These are phyloP conservation scores for Hemiprocne comata DNA, from an alignment of 2,113 vertebrate species.

Conservation along the genomic window DNA sequence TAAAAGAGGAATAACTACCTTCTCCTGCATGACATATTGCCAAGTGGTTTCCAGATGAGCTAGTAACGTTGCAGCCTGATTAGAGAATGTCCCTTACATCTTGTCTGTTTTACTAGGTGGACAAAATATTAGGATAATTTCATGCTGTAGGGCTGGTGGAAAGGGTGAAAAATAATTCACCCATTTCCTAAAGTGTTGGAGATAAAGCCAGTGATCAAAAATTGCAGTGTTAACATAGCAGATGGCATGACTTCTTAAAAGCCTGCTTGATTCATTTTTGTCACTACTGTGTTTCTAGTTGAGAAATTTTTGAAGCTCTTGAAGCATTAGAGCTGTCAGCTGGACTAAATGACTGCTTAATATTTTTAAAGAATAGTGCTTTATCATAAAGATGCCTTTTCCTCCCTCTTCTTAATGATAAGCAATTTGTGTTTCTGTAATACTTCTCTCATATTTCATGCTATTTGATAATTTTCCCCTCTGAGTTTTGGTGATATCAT, in stretches of 20 bases:
- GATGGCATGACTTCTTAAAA: constrained; percentile 1
- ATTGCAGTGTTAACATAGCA: not conserved
- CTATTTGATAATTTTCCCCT: not conserved
- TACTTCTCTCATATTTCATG: not conserved
- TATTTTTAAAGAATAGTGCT: not conserved
- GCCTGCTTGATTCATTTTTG: not conserved
- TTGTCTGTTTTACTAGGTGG: not conserved
- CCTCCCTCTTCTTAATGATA: not conserved
- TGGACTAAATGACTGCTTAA: constrained; percentile 13
- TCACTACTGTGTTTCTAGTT: not conserved
- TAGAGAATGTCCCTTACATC: not conserved
- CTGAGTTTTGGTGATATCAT: not conserved
- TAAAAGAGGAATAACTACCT: not conserved
- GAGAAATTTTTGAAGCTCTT: constrained; percentile 3
- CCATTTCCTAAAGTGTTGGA: not conserved
- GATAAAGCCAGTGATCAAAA: not conserved
- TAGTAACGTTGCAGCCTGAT: not conserved
- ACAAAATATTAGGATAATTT: not conserved
- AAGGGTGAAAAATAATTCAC: not conserved
- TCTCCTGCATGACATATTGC: not conserved
- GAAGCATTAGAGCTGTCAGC: constrained; percentile 4
- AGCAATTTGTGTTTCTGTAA: not conserved
- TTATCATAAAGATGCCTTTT: not conserved
- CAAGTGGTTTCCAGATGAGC: not conserved
- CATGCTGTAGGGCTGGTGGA: not conserved